phyloP scores from a whole-genome alignment of 2,888 invertebrate species.

The Phortica magna region DNA sequence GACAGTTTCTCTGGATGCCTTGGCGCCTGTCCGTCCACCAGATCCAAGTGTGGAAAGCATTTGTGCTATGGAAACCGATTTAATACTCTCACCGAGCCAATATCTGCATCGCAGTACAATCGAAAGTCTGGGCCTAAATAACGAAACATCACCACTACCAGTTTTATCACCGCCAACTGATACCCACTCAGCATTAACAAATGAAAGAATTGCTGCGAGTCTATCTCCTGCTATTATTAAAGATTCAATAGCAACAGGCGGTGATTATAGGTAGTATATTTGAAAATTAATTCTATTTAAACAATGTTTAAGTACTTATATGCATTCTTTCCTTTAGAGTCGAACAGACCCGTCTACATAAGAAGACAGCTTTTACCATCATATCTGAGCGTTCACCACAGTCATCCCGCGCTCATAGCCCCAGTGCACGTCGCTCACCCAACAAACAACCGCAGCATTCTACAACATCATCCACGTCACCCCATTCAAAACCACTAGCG shows the following conservation, averaged over 20 bases:
- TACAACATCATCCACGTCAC: conserved; percentile 49
- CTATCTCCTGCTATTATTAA: conserved; percentile 75
- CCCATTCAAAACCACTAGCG: conserved; percentile 51
- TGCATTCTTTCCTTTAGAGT: conserved; percentile 57
- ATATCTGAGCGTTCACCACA: conserved; percentile 81
- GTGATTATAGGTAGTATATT: conserved; percentile 72
- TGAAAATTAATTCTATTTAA: not conserved
- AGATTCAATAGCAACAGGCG: conserved; percentile 74
- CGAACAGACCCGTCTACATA: conserved; percentile 80
- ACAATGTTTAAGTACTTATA: not conserved
- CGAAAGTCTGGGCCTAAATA: conserved; percentile 42
- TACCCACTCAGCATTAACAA: conserved; percentile 32
- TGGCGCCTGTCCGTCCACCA: conserved; percentile 59
- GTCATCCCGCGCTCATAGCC: conserved; percentile 79
- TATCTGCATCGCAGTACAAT: conserved; percentile 56
- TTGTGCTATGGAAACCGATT: conserved; percentile 51
- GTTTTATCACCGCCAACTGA: conserved; percentile 59
- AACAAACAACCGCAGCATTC: conserved; percentile 51
- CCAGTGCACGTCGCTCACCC: conserved; percentile 47
- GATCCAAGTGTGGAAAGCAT: conserved; percentile 58
- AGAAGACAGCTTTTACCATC: conserved; percentile 85
- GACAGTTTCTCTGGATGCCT: conserved; percentile 45
- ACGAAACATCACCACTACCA: conserved; percentile 60
- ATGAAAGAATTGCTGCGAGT: not conserved
- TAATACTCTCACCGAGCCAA: conserved; percentile 63